Conservation (phyloP, 2,888 invertebrate genomes). For the Timema cristinae region DNA sequence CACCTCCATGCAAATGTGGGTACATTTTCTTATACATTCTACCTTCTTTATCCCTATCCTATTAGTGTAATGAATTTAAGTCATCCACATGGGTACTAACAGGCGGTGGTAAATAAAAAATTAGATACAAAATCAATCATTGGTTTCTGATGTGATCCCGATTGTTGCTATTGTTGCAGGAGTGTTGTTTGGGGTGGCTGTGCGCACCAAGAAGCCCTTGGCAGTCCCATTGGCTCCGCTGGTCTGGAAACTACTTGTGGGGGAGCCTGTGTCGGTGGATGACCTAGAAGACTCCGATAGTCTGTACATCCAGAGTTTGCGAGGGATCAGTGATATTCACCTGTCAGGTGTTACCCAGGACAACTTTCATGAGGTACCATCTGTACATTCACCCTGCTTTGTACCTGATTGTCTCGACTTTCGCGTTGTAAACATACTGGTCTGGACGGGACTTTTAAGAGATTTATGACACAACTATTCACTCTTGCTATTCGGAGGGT, state of each 20-base stretch:
- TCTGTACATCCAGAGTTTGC: slow-evolving; percentile 55
- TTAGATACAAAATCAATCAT: background rate
- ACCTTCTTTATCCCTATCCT: no score
- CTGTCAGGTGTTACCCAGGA: slow-evolving; percentile 56
- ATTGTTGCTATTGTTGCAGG: slow-evolving; percentile 46
- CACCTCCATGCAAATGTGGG: no score
- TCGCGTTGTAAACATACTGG: no score
- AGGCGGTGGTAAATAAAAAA: no score
- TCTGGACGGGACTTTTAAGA: no score
- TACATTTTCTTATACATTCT: no score
- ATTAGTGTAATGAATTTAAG: no score
- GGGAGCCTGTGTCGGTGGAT: slow-evolving; percentile 54
- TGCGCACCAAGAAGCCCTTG: slow-evolving; percentile 62
- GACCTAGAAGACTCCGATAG: slow-evolving; percentile 60
- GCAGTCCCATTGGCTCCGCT: slow-evolving; percentile 58
- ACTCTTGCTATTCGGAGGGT: no score
- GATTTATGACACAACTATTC: no score
- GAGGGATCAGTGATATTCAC: slow-evolving; percentile 57
- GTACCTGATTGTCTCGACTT: no score
- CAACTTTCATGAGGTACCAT: slow-evolving; percentile 52
- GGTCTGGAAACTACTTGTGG: slow-evolving; percentile 60
- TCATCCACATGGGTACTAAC: no score
- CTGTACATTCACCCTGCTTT: background rate
- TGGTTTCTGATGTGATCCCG: background rate
- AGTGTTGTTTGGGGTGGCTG: slow-evolving; percentile 59